Evolutionary conservation across 2,797 vertebrate species (phyloP), one percentile per base, ranked within the genome.

Genomic region (Champsocephalus esox): DNA sequence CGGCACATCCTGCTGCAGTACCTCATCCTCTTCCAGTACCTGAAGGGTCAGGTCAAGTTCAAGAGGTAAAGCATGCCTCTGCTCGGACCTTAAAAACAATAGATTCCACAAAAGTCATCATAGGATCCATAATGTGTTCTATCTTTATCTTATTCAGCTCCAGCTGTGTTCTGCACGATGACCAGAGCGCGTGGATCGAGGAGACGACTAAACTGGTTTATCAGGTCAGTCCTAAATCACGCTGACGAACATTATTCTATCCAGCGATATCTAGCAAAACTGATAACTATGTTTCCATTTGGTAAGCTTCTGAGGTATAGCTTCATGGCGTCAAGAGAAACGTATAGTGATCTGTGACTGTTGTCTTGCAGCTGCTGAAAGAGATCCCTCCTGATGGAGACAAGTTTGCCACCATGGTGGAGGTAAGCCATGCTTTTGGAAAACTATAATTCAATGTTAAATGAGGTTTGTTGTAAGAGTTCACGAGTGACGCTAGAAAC

Each of bases 1-100:
- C 96, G 98, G 21, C 98, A 99, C 90, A 99, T 99, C 85, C 93
- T 99, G 12, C 90, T 99, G 89, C 98, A 99, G 81, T 99, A 99
- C 90, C 96, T 99, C 65, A 98, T 99, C 94, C 95, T 99, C 28
- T 99, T 99, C 90, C 98, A 99, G 73, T 99, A 99, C 89, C 94
- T 99, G 73, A 99, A 97, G 87, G 98, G 98, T 43, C 98, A 99
- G 82, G 98, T 99, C 87, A 99, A 99, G 91, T 99, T 99, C 92
- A 99, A 99, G 94, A 99, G 98, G 98, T 99, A 89, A 95, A 38
- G 14, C 43, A 5, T 1, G 2, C 19, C 7, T 68, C 67, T 13
- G 9, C 4, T 32, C 34, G 24, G 32, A 34, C 28, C 9, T 10
- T 6, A 19, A 13, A 16, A 11, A 52, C 1, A 44, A 17, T 1